A percentile compares a stretch with the other conserved stretches of the same genome.
Conservation (phyloP, 2,113 vertebrate species). For the Brachyhypopomus gauderio region DNA sequence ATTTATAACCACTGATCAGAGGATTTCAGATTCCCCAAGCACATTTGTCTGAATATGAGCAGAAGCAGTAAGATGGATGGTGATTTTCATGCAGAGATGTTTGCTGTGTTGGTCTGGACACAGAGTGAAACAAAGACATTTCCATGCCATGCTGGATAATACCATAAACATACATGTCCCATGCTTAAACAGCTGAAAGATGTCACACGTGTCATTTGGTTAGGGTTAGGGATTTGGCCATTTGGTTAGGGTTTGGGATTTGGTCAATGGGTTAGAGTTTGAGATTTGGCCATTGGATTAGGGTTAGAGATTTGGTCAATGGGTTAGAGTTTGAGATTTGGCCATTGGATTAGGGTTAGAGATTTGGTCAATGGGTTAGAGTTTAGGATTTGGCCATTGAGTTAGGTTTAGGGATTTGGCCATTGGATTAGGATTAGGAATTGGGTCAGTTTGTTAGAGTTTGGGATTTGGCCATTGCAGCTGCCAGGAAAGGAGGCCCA, state of each 20-base stretch:
- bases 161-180: conserved; percentile 39
- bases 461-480: conserved; percentile 71
- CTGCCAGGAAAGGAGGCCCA: conserved; percentile 68
- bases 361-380: no score
- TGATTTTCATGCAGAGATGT: conserved; percentile 20
- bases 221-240: conserved; percentile 62
- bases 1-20: conserved; percentile 71
- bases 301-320: no score
- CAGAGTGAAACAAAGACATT: no score
- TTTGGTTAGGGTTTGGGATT: no score
- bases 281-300: no score
- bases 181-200: background rate
- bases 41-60: background rate
- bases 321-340: no score
- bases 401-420: no score
- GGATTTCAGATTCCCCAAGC: conserved; percentile 66
- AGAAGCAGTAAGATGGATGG: conserved; percentile 16
- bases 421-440: conserved; percentile 37
- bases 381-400: no score
- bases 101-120: conserved; percentile 15
- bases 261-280: no score
- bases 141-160: no score
- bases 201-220: conserved; percentile 56
- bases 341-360: no score
- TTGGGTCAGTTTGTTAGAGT: conserved; percentile 71